phyloP scores from a whole-genome alignment of 2,113 vertebrate species.

The Urocitellus parryii region DNA sequence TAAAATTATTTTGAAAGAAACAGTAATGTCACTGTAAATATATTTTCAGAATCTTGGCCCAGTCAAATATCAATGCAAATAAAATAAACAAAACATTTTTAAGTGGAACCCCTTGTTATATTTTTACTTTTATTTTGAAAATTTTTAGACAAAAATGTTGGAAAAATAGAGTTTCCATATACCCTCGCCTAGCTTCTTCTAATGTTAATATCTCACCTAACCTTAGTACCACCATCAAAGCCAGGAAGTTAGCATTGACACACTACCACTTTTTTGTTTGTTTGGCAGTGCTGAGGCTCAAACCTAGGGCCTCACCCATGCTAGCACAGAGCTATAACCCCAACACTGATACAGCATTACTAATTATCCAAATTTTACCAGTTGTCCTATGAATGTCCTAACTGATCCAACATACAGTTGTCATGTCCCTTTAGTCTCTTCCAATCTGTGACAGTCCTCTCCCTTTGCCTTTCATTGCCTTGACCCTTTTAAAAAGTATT shows the following conservation, averaged over 20 bases:
- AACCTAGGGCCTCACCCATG: background rate
- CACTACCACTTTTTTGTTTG: background rate
- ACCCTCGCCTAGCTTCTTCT: background rate
- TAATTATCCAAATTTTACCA: background rate
- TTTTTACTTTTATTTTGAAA: conserved; percentile 35
- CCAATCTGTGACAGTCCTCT: background rate
- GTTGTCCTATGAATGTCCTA: background rate
- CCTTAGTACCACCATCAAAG: background rate
- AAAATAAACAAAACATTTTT: background rate
- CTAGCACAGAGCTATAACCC: background rate
- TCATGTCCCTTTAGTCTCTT: background rate
- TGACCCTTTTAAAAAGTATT: background rate
- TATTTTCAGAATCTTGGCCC: background rate
- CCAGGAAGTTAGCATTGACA: background rate
- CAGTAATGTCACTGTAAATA: background rate
- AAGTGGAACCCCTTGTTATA: background rate
- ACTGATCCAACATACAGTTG: background rate
- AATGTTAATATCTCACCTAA: background rate
- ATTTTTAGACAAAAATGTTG: background rate
- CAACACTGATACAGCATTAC: background rate
- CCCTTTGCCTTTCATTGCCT: background rate
- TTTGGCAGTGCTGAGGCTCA: background rate
- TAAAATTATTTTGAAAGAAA: background rate
- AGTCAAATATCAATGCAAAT: conserved; percentile 22
- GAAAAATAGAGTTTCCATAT: background rate